Conservation (phyloP, 1,140 invertebrate species). For the Rhizoglyphus robini region DNA sequence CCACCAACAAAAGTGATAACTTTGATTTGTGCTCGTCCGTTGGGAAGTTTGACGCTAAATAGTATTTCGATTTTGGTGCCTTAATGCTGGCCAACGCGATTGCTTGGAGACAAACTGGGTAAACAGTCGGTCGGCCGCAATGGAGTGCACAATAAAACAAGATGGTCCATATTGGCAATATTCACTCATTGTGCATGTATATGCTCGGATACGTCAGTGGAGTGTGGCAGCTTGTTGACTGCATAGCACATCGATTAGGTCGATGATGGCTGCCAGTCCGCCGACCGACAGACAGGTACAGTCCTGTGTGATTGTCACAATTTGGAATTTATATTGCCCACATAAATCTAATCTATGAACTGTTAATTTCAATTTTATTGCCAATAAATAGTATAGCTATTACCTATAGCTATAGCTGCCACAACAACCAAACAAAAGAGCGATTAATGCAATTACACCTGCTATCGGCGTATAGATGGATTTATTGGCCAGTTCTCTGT, state of each 20-base stretch:
- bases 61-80: too few relatives aligned
- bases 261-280: neutral
- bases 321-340: slow-evolving; percentile 16
- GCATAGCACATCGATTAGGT: neutral
- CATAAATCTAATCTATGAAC: neutral
- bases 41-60: too few relatives aligned
- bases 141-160: too few relatives aligned
- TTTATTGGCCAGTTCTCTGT: neutral
- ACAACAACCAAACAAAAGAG: neutral
- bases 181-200: too few relatives aligned
- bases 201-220: too few relatives aligned
- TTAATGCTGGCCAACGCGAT: too few relatives aligned
- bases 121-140: too few relatives aligned
- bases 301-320: neutral
- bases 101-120: too few relatives aligned
- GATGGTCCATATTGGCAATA: too few relatives aligned
- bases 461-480: neutral
- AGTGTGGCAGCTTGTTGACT: neutral
- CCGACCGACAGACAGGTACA: neutral
- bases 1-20: neutral
- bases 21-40: neutral
- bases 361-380: slow-evolving; percentile 18
- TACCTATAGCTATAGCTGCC: neutral
- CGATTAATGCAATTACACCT: slow-evolving; percentile 10
- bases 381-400: slow-evolving; percentile 10